Conservation (phyloP, 1,140 invertebrate species). For the Macrocentrus cingulum region DNA sequence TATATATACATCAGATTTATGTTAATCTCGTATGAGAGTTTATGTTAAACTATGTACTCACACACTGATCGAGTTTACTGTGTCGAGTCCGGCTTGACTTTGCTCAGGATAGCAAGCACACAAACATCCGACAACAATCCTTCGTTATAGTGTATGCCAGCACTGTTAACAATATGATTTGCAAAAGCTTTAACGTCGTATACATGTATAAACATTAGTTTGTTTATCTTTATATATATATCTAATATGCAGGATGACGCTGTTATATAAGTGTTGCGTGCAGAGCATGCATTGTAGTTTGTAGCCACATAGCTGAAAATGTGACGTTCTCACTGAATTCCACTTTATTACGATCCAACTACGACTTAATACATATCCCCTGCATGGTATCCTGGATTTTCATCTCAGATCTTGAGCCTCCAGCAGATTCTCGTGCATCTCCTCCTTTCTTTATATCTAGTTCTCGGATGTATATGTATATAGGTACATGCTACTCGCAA, state of each 20-base stretch:
- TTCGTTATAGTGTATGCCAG: conserved; percentile 1
- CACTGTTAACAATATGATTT: neutral
- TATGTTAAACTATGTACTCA: too few relatives aligned
- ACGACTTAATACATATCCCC: neutral
- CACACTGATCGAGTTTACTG: neutral
- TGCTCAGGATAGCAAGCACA: neutral
- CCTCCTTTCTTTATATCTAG: neutral
- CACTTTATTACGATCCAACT: conserved; percentile 15
- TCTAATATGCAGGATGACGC: too few relatives aligned
- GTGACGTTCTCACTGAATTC: neutral
- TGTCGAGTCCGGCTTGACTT: neutral
- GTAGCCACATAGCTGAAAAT: neutral
- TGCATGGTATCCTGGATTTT: neutral
- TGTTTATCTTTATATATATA: too few relatives aligned
- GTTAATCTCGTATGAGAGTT: too few relatives aligned
- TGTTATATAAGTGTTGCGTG: too few relatives aligned
- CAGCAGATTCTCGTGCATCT: neutral
- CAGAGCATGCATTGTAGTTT: too few relatives aligned
- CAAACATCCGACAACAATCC: neutral
- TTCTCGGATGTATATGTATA: neutral
- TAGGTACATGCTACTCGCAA: neutral
- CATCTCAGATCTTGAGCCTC: conserved; percentile 1
- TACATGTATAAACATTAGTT: neutral
- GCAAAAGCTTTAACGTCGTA: neutral
- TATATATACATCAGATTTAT: too few relatives aligned